A percentile compares a stretch with the other conserved stretches of the same genome.
Evolutionary conservation across 1,140 invertebrate genomes (phyloP).

Genomic region (Ectropis grisescens): DNA sequence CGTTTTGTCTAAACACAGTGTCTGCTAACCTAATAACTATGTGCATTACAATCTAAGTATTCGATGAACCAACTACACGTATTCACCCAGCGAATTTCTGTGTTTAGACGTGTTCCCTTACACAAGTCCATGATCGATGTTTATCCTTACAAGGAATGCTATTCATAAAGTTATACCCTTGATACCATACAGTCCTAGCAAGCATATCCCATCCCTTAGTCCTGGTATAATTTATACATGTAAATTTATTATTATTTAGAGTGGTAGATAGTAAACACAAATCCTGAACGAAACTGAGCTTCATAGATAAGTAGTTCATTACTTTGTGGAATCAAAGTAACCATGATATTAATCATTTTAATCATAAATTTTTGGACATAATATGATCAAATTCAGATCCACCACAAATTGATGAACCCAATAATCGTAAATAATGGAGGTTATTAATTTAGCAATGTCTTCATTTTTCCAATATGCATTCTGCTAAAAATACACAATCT

Average conservation of each 20-base stretch:
- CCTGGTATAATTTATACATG: background rate
- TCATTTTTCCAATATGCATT: conserved; percentile 19
- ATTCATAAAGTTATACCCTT: too few species aligned
- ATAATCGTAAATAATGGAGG: conserved; percentile 41
- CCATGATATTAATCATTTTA: background rate
- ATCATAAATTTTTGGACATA: conserved; percentile 1
- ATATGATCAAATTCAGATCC: too few species aligned
- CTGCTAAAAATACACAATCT: background rate
- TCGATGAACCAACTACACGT: too few species aligned
- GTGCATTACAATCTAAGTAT: too few species aligned
- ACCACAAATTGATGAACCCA: conserved; percentile 49
- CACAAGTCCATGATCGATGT: too few species aligned
- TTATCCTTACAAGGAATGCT: too few species aligned
- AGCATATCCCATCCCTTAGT: conserved; percentile 1
- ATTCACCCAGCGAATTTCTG: too few species aligned
- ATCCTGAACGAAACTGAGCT: conserved; percentile 59
- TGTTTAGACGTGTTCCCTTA: too few species aligned
- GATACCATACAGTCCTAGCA: background rate
- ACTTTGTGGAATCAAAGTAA: conserved; percentile 26
- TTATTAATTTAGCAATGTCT: conserved; percentile 30
- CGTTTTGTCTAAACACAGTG: conserved; percentile 19
- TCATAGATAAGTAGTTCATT: conserved; percentile 39
- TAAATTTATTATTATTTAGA: conserved; percentile 23
- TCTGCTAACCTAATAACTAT: too few species aligned
- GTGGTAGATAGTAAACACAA: conserved; percentile 62